Percentiles rank a stretch among this genome's conserved stretches.
Evolutionary conservation across 2,888 invertebrate species (phyloP).

Genomic region (Leuctra nigra): DNA sequence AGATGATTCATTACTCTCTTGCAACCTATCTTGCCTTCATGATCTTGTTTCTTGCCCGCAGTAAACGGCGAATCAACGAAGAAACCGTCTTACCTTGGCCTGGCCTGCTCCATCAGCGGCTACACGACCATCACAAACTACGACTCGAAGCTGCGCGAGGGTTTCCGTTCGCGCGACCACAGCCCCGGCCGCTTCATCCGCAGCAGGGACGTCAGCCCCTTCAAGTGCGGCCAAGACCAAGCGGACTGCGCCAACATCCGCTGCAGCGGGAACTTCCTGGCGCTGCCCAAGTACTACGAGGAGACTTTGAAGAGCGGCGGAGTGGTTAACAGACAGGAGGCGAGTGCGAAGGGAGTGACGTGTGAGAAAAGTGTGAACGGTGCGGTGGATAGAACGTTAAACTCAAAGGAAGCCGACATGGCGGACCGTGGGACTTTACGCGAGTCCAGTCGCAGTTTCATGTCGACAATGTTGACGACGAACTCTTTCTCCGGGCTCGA

Average conservation of each 20-base stretch:
- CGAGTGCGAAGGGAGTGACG: too few species aligned
- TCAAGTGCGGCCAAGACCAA: slow-evolving; percentile 22
- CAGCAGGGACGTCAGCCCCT: slow-evolving; percentile 31
- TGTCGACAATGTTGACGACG: slow-evolving; percentile 25
- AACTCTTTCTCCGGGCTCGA: neutral
- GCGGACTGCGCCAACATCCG: slow-evolving; percentile 7
- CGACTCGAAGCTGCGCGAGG: slow-evolving; percentile 71
- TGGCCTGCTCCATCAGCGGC: slow-evolving; percentile 86
- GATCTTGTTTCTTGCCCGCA: too few species aligned
- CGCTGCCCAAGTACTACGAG: slow-evolving; percentile 7
- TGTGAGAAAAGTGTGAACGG: too few species aligned
- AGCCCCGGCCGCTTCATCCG: slow-evolving; percentile 33
- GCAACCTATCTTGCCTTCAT: too few species aligned
- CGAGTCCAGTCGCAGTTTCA: slow-evolving; percentile 24
- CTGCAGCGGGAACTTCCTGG: slow-evolving; percentile 23
- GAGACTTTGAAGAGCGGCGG: neutral
- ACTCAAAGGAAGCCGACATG: neutral
- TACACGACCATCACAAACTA: slow-evolving; percentile 82
- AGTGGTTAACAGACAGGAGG: neutral
- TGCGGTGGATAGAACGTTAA: neutral
- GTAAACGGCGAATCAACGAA: slow-evolving; percentile 41
- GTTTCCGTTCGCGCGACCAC: slow-evolving; percentile 42
- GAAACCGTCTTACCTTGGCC: slow-evolving; percentile 80
- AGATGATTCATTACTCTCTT: too few species aligned
- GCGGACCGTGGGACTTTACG: neutral